Percentiles rank a stretch among this genome's conserved stretches.
Conservation (phyloP, 1,140 invertebrate species). For the Cataglyphis hispanica region DNA sequence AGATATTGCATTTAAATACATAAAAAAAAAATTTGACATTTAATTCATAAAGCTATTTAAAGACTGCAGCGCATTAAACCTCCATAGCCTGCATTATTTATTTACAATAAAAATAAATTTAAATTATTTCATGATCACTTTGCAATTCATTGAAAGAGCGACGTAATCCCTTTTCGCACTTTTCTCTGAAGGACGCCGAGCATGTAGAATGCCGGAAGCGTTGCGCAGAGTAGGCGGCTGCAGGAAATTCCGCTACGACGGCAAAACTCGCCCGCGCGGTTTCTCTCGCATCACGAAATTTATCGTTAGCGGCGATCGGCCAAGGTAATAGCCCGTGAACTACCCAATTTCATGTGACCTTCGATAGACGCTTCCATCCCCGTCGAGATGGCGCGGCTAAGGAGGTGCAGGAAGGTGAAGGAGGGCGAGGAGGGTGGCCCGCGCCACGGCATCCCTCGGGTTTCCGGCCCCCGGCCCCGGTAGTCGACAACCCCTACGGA, state of each 20-base stretch:
- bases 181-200: not conserved
- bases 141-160: too few relatives aligned
- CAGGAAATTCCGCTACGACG: conserved; percentile 36
- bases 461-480: conserved; percentile 54
- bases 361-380: conserved; percentile 69
- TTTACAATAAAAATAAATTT: not conserved
- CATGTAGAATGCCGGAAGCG: conserved; percentile 26
- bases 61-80: not conserved
- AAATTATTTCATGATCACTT: not conserved
- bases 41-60: not conserved
- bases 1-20: not conserved
- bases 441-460: conserved; percentile 55
- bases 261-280: conserved; percentile 47
- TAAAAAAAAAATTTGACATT: not conserved
- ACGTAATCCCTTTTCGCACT: not conserved
- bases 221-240: conserved; percentile 17
- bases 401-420: conserved; percentile 13
- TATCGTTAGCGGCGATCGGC: conserved; percentile 71
- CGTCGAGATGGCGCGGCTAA: conserved; percentile 34
- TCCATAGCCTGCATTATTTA: not conserved
- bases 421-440: conserved; percentile 22
- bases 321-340: conserved; percentile 76
- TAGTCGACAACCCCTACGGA: conserved; percentile 70
- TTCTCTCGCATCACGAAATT: conserved; percentile 67
- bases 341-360: conserved; percentile 74